A percentile compares a stretch with the other conserved stretches of the same genome.
Conservation (phyloP, 2,888 invertebrate genomes). For the Lysandra bellargus region DNA sequence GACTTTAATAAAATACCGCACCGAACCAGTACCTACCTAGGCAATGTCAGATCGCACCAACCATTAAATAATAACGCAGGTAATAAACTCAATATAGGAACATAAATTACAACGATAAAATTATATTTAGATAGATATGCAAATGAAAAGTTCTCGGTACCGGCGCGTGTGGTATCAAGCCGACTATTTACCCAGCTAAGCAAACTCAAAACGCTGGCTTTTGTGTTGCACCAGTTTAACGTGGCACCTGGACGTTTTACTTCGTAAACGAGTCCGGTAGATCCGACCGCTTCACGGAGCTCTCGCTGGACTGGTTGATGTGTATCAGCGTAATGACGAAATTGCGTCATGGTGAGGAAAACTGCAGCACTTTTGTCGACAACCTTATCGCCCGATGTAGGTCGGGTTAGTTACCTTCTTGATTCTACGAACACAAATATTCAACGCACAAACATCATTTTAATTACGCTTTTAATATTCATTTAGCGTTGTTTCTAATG, state of each 20-base stretch:
- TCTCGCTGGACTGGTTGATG: conserved; percentile 52
- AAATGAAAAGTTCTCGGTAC: conserved; percentile 71
- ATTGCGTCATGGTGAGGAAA: conserved; percentile 56
- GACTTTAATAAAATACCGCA: background rate
- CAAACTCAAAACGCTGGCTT: conserved; percentile 63
- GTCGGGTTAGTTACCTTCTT: conserved; percentile 60
- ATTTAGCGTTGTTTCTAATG: background rate
- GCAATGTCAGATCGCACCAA: background rate
- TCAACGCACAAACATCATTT: conserved; percentile 1
- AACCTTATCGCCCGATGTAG: conserved; percentile 54
- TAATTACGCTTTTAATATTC: background rate
- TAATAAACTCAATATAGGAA: conserved; percentile 17
- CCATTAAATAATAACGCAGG: background rate
- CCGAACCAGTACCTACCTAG: background rate
- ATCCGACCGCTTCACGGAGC: conserved; percentile 39
- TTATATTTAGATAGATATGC: conserved; percentile 59
- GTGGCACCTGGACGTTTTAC: conserved; percentile 35
- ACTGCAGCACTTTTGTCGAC: conserved; percentile 54
- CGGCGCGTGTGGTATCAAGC: conserved; percentile 66
- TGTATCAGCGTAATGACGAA: conserved; percentile 64
- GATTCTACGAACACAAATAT: conserved; percentile 50
- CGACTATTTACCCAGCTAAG: conserved; percentile 76
- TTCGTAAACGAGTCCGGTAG: conserved; percentile 5
- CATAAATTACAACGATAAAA: conserved; percentile 51
- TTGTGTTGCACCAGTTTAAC: conserved; percentile 60